Base-by-base conservation (phyloP, 2,888 invertebrate genomes). In the Prenolepis imparis region DNA sequence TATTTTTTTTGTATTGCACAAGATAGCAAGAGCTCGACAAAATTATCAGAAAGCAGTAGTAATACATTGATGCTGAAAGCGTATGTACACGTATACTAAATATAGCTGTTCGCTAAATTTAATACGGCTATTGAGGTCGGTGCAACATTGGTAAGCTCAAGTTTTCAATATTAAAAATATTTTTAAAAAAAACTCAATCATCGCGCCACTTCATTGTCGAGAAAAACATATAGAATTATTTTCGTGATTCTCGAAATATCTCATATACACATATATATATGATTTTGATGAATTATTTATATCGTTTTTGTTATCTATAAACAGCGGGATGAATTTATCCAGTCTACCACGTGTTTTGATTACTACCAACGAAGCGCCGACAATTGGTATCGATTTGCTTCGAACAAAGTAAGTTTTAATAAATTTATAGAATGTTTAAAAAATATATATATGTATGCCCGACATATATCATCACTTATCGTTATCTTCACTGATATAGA, bases 331-430 rank as follows among this genome's bases (percentile, higher is more conserved):
- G 78, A 70, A 6, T 52, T 32, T 3, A 15, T 0, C 61, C 12
- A 6, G 9, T 32, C 1, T 32, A 57, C 95, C 95, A 32, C 95
- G 95, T 91, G 95, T 96, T 68, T 92, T 96, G 36, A 93, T 96
- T 24, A 95, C 95, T 1, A 95, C 95, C 78, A 93, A 93, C n/a
- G 94, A 95, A 36, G 93, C 95, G 9, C 95, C 96, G 0, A 84
- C 93, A 82, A 87, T 92, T 28, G 96, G 95, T 1, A 86, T 95
- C 73, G 94, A 95, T 66, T 90, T 96, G 70, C 92, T 96, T 9
- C 91, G 90, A 48, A 87, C 93, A 68, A 95, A 93, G 95, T 95
- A 92, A 93, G 92, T 12, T n/a, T 57, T 21, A 59, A 41, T 55
- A 1, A 44, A 75, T 48, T 11, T 24, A 48, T 48, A 18, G 2